These are phyloP conservation scores for Andricus quercusramuli DNA, from an alignment of 2,888 invertebrate species.

Conservation along the genomic window DNA sequence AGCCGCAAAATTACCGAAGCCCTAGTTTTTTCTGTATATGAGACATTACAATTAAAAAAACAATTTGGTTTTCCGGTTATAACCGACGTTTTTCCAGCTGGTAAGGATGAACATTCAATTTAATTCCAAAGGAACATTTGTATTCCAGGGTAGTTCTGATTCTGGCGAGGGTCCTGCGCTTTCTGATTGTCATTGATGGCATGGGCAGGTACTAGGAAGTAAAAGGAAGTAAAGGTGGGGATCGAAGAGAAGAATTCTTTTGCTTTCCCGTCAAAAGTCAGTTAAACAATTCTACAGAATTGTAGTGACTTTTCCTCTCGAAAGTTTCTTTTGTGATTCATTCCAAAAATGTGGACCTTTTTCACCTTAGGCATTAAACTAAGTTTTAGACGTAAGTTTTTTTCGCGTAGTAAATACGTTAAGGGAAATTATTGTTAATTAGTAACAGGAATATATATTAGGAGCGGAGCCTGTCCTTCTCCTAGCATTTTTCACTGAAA, in stretches of 20 bases:
- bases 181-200: slow-evolving; percentile 56
- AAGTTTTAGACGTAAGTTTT: no score
- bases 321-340: background rate
- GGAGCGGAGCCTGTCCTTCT: no score
- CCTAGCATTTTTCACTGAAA: no score
- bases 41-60: no score
- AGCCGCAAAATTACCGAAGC: no score
- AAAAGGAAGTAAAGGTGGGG: background rate
- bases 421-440: no score
- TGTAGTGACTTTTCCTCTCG: background rate
- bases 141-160: slow-evolving; percentile 57
- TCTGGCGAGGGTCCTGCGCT: slow-evolving; percentile 61
- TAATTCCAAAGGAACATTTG: slow-evolving; percentile 62
- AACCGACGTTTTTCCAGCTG: background rate
- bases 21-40: no score
- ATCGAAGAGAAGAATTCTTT: background rate
- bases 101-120: slow-evolving; percentile 48
- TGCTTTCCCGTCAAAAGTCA: background rate
- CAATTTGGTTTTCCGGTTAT: background rate
- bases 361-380: no score
- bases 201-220: background rate
- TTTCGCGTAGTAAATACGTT: no score
- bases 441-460: no score
- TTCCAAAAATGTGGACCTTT: background rate
- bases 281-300: background rate